Evolutionary conservation across 2,888 invertebrate species (phyloP).

Genomic region (Thymelicus lineola): DNA sequence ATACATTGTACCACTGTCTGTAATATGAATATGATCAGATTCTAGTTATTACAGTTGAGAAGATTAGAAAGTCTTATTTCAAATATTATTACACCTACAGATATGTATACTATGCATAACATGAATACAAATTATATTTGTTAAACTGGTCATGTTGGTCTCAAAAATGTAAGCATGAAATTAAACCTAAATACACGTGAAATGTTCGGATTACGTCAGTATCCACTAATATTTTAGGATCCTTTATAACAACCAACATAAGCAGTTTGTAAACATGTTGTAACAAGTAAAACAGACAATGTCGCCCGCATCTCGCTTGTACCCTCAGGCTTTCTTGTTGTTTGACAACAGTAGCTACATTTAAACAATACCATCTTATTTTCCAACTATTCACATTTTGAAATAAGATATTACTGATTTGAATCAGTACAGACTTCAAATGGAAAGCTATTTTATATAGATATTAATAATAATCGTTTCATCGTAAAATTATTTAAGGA

Average conservation of each 20-base stretch:
- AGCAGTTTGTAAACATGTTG: background rate
- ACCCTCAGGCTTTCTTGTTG: slow-evolving; percentile 2
- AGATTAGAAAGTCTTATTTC: too few relatives aligned
- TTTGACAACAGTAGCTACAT: background rate
- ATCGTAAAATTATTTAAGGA: slow-evolving; percentile 1
- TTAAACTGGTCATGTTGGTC: too few relatives aligned
- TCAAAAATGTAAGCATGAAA: too few relatives aligned
- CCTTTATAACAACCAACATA: background rate
- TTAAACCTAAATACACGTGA: too few relatives aligned
- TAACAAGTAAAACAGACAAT: background rate
- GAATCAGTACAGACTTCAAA: background rate
- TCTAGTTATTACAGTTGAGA: too few relatives aligned
- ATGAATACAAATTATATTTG: too few relatives aligned
- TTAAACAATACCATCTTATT: background rate
- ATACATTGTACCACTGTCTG: too few relatives aligned
- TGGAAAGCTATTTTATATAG: background rate
- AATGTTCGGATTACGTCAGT: background rate
- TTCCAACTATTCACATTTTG: background rate
- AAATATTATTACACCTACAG: too few relatives aligned
- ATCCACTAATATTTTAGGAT: background rate
- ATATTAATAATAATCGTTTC: background rate
- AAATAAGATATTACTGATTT: background rate
- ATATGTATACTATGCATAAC: too few relatives aligned
- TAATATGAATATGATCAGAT: too few relatives aligned
- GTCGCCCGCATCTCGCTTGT: background rate